Conservation (phyloP, 37 sponge, comb jelly and placozoan species). For the Beroe ovata region DNA sequence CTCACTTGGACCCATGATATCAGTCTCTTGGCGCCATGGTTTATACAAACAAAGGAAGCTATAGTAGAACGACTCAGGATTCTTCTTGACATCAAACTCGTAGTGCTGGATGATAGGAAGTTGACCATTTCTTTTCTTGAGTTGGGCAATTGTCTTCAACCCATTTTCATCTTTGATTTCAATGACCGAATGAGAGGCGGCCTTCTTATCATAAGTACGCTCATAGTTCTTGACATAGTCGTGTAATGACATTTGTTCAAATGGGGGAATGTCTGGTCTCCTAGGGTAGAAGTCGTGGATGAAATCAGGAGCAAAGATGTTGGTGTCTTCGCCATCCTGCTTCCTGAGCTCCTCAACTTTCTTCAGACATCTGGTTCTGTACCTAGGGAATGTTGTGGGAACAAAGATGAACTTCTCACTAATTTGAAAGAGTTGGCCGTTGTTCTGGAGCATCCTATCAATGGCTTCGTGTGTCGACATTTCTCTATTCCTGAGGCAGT, state of each 20-base stretch:
- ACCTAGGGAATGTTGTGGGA: not conserved
- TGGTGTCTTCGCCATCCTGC: not conserved
- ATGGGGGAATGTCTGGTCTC: not conserved
- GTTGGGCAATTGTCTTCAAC: not conserved
- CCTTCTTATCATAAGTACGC: not conserved
- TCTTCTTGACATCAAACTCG: not conserved
- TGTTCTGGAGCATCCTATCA: conserved; percentile 38
- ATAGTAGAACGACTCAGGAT: conserved; percentile 31
- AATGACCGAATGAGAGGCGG: not conserved
- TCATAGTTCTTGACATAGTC: not conserved
- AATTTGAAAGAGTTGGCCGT: not conserved
- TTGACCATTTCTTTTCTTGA: not conserved
- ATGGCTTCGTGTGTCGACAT: conserved; percentile 6
- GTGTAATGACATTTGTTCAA: not conserved
- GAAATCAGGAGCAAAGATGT: not conserved
- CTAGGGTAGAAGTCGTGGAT: conserved; percentile 7
- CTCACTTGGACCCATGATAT: not conserved
- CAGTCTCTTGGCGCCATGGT: conserved; percentile 6
- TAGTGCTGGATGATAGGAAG: not conserved
- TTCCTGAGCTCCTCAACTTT: not conserved
- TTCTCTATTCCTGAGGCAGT: not conserved
- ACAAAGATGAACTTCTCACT: not conserved
- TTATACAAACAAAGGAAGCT: not conserved
- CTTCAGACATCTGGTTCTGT: not conserved
- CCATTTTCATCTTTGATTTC: not conserved